Evolutionary conservation across 2,888 invertebrate species (phyloP).

Genomic region (Hyles lineata): DNA sequence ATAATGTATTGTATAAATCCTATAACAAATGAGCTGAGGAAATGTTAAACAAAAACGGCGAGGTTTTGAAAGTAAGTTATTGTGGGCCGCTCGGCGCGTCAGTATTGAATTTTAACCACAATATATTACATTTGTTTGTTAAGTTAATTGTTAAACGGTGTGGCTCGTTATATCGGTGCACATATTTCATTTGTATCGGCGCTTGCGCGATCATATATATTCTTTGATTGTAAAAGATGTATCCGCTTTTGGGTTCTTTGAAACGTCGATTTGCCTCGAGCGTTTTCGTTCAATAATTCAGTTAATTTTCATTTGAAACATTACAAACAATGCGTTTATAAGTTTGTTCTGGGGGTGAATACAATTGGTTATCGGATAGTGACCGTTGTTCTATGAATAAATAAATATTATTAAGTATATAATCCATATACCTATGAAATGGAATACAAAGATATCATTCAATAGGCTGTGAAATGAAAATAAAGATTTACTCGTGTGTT

Average conservation of each 20-base stretch:
- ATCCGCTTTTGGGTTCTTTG: slow-evolving; percentile 60
- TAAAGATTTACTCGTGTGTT: no score
- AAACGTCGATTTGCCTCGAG: slow-evolving; percentile 51
- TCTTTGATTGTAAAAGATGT: slow-evolving; percentile 80
- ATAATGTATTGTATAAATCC: not conserved
- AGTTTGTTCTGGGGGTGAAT: not conserved
- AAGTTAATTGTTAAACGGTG: slow-evolving; percentile 84
- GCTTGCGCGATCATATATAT: slow-evolving; percentile 66
- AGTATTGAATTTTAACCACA: slow-evolving; percentile 82
- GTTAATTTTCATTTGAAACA: slow-evolving; percentile 54
- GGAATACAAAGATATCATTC: no score
- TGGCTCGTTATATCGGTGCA: slow-evolving; percentile 77
- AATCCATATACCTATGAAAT: not conserved
- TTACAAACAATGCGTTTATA: slow-evolving; percentile 35
- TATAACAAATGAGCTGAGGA: not conserved
- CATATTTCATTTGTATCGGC: slow-evolving; percentile 75
- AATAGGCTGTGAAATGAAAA: no score
- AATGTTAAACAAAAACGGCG: not conserved
- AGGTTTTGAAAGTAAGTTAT: slow-evolving; percentile 57
- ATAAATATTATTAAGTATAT: not conserved
- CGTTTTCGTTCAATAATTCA: slow-evolving; percentile 51
- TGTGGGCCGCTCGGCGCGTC: slow-evolving; percentile 59
- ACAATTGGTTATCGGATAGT: not conserved
- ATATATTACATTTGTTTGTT: slow-evolving; percentile 85
- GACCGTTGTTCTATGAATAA: not conserved